Conservation (phyloP, 2,797 vertebrate genomes). For the Cirrhinus mrigala region DNA sequence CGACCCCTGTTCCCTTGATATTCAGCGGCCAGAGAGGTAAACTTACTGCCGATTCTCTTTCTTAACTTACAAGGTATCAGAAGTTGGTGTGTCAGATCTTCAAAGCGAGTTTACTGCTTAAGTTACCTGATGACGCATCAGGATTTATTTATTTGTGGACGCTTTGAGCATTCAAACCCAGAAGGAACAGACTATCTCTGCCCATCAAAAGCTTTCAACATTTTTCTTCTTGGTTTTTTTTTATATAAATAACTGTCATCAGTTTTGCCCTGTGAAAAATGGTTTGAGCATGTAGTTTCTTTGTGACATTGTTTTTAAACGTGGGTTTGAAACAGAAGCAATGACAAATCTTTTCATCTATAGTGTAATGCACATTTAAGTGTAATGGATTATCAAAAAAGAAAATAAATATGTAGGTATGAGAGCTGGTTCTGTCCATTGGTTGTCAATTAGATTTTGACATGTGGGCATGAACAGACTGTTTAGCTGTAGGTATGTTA, state of each 20-base stretch:
- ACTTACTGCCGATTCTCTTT: conserved; percentile 53
- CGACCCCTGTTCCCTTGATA: conserved; percentile 52
- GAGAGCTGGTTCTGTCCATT: not conserved
- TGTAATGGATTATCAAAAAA: not conserved
- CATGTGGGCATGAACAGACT: not conserved
- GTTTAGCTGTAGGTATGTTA: too few relatives aligned
- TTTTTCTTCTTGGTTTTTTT: not conserved
- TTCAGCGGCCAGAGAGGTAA: conserved; percentile 56
- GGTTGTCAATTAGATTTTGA: not conserved
- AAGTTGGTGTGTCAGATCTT: conserved; percentile 45
- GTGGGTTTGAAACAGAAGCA: not conserved
- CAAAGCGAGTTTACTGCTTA: conserved; percentile 54
- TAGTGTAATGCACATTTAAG: not conserved
- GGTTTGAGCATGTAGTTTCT: conserved; percentile 7
- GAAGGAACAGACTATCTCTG: conserved; percentile 22
- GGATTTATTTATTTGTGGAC: conserved; percentile 36
- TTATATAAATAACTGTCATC: not conserved
- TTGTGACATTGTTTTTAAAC: not conserved
- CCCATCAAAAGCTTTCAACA: conserved; percentile 38
- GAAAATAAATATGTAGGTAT: not conserved
- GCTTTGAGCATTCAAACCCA: conserved; percentile 33
- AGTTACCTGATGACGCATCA: conserved; percentile 31
- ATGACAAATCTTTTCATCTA: not conserved
- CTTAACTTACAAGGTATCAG: conserved; percentile 49
- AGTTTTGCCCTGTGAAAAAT: not conserved